Evolutionary conservation across 2,888 invertebrate genomes (phyloP).

Genomic region (Cataglyphis cursor): DNA sequence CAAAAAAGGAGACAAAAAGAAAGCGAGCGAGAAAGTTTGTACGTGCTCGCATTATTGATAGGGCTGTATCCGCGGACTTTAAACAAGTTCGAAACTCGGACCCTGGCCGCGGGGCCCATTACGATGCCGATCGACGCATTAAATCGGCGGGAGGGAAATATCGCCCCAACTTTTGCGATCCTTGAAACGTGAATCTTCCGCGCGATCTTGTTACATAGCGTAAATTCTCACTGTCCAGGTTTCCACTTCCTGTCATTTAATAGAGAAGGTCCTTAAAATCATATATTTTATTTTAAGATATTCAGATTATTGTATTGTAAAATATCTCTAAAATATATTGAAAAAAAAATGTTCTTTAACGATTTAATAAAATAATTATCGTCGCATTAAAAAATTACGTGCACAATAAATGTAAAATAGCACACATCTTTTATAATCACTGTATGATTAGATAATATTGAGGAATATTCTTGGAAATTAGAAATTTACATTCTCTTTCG

Average conservation of each 20-base stretch:
- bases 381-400: not conserved
- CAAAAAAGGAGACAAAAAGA: constrained; percentile 25
- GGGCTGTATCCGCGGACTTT: constrained; percentile 72
- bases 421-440: not conserved
- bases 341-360: not conserved
- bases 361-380: not conserved
- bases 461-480: not conserved
- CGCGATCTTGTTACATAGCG: not conserved
- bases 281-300: not conserved
- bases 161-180: constrained; percentile 71
- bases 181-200: constrained; percentile 8
- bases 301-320: not conserved
- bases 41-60: constrained; percentile 68
- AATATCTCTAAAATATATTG: not conserved
- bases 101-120: constrained; percentile 65
- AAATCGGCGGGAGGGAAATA: constrained; percentile 63
- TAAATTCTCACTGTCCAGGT: not conserved
- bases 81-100: constrained; percentile 76
- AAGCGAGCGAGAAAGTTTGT: constrained; percentile 63
- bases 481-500: not conserved
- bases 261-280: not conserved
- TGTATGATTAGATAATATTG: not conserved
- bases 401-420: not conserved
- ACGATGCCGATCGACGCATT: constrained; percentile 68
- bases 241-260: not conserved